Base-by-base conservation (phyloP, 1,140 invertebrate genomes). In the Vanessa tameamea region DNA sequence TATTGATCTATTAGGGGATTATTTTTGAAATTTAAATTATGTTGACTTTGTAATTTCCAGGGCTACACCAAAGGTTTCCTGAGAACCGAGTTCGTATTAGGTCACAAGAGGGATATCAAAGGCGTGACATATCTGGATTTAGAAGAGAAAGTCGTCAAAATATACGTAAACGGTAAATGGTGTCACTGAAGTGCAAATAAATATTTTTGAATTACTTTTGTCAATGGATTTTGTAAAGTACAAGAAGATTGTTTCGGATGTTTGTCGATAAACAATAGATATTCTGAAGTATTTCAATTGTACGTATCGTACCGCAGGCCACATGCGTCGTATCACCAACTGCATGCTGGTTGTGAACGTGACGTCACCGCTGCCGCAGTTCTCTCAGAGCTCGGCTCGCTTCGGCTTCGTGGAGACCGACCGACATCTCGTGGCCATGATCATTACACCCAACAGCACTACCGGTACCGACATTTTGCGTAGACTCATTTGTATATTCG, bases 391-490 rank as follows among this genome's bases (percentile, higher is more conserved):
- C 12, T 93, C 92, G 1, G 96, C 94, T n/a, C 92, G 95, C 37
- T 95, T 97, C 78, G 96, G 95, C 16, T 93, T 96, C 31, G 95
- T 95, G 3, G 95, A 96, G 64, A 90, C 91, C 47, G 94, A 96
- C 59, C 93, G 93, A 65, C 95, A 97, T 84, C 89, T 96, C 0
- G 95, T 97, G 1, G 95, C 96, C 0, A 94, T 96, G 85, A 85
- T 97, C 0, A 91, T 94, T 20, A 95, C 95, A 1, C 95, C 96
- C 0, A 92, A 93, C 26, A 94, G 95, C 26, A 94, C 94, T n/a
- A 80, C 96, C 1, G 96, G 96, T 64, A 82, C 78, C 63, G 12
- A 43, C n/a, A 20, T 63, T 51, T 47, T 70, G 59, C 37, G 1
- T 43, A 43, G 37, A 43, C 8, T 43, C 0, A 9, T 43, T 43